Conservation (phyloP, 2,113 vertebrate genomes). For the Pollachius pollachius region DNA sequence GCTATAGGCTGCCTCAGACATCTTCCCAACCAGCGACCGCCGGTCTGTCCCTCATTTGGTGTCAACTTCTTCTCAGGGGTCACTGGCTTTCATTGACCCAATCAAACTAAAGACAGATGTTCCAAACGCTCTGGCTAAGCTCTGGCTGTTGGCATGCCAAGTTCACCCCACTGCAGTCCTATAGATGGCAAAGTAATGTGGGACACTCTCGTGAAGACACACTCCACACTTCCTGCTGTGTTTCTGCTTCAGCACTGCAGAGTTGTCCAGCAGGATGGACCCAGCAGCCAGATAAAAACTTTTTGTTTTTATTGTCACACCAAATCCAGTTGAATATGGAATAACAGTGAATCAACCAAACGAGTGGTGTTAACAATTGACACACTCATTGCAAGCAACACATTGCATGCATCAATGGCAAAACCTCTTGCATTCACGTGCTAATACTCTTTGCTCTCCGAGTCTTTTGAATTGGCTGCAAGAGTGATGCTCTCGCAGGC, state of each 20-base stretch:
- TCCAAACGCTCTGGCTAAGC: conserved; percentile 18
- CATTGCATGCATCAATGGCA: conserved; percentile 17
- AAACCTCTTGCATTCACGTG: not conserved
- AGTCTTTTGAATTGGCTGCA: too few relatives aligned
- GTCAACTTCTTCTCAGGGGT: conserved; percentile 1
- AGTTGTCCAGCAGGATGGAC: too few relatives aligned
- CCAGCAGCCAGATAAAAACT: too few relatives aligned
- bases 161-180: not conserved
- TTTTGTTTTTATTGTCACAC: too few relatives aligned
- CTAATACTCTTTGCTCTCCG: too few relatives aligned
- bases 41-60: too few relatives aligned
- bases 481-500: too few relatives aligned
- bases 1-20: conserved; percentile 6
- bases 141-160: not conserved
- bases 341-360: conserved; percentile 10
- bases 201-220: not conserved
- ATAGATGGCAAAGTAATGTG: not conserved
- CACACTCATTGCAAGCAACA: conserved; percentile 7
- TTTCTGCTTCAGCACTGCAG: not conserved
- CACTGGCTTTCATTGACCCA: conserved; percentile 12
- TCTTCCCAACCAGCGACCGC: too few relatives aligned
- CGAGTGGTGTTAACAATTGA: conserved; percentile 9
- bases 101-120: conserved; percentile 15
- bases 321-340: not conserved
- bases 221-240: not conserved